Percentiles rank a stretch among this genome's conserved stretches.
Conservation (phyloP, 2,113 vertebrate species). For the Phoxinus phoxinus region DNA sequence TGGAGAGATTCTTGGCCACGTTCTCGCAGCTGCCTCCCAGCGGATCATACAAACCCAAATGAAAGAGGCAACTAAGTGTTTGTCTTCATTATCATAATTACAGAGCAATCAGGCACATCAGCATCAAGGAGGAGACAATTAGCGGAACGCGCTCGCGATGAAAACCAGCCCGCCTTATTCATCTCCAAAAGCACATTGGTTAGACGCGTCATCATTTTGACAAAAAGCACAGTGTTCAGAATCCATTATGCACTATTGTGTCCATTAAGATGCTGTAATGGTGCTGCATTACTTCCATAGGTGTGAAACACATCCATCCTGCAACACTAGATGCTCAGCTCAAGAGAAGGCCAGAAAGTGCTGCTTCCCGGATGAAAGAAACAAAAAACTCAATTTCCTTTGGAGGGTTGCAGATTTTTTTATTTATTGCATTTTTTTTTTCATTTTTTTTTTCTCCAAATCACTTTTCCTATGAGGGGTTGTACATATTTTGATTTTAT, state of each 20-base stretch:
- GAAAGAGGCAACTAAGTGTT: slow-evolving; percentile 37
- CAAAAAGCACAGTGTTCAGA: slow-evolving; percentile 17
- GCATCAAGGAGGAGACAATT: slow-evolving; percentile 39
- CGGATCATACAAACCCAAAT: slow-evolving; percentile 27
- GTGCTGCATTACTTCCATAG: slow-evolving; percentile 17
- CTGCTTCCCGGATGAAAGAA: not conserved
- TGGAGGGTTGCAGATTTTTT: too few species aligned
- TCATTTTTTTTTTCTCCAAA: too few species aligned
- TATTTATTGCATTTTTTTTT: not conserved
- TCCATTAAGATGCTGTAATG: slow-evolving; percentile 29
- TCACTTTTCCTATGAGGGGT: not conserved
- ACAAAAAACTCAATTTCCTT: not conserved
- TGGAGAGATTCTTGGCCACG: slow-evolving; percentile 29
- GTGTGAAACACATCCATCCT: slow-evolving; percentile 28
- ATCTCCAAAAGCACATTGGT: not conserved
- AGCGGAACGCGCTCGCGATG: not conserved
- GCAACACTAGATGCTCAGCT: not conserved
- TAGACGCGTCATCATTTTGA: not conserved
- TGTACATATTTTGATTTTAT: not conserved
- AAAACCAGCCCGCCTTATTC: not conserved
- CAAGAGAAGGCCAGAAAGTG: not conserved
- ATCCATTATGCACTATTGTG: slow-evolving; percentile 28
- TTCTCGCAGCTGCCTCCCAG: not conserved
- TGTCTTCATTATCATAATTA: slow-evolving; percentile 48
- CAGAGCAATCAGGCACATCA: slow-evolving; percentile 35